Percentiles rank a stretch among this genome's conserved stretches.
Conservation (phyloP, 2,113 vertebrate species). For the Turdus rufiventris region DNA sequence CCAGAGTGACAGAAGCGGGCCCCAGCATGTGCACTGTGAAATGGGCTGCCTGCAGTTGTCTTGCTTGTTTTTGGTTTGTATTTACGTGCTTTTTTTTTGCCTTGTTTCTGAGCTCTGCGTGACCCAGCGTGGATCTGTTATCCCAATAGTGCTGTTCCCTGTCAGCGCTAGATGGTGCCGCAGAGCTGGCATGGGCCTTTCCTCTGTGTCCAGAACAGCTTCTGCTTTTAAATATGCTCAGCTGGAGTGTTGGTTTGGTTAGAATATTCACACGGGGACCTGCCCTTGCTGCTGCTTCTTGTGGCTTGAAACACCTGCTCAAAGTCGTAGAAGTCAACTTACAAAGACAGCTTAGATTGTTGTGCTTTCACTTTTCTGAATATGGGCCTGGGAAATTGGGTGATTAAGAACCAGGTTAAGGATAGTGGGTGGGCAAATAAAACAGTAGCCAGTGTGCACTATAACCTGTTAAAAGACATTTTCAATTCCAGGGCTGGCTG, state of each 20-base stretch:
- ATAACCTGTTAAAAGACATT: not conserved
- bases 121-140: rapidly evolving
- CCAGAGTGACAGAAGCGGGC: not conserved
- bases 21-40: not conserved
- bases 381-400: rapidly evolving
- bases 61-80: not conserved
- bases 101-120: rapidly evolving
- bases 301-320: not conserved
- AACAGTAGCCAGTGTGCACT: not conserved
- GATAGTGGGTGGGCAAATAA: not conserved
- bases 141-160: not conserved
- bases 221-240: not conserved
- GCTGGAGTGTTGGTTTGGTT: not conserved
- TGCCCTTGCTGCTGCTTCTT: not conserved
- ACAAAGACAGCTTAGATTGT: not conserved
- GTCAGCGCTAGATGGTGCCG: constrained; percentile 33
- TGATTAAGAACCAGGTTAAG: not conserved
- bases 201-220: rapidly evolving
- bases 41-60: not conserved
- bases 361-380: not conserved
- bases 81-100: not conserved
- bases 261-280: not conserved
- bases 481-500: not conserved
- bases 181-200: not conserved
- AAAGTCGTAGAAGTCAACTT: not conserved